phyloP scores from a whole-genome alignment of 2,888 invertebrate species.

The Ophraella communa region DNA sequence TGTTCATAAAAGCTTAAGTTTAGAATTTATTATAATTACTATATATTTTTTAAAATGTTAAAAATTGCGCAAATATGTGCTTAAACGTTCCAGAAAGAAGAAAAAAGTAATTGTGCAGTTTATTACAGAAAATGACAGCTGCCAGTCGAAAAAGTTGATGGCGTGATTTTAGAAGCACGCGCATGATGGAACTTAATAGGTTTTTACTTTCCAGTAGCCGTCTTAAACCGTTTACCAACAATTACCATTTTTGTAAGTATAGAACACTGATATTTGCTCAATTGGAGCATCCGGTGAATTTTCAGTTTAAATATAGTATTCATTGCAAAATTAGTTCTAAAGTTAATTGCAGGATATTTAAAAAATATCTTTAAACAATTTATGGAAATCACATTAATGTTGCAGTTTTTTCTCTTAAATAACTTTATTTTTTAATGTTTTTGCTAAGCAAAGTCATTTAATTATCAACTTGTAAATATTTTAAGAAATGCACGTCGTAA shows the following conservation, averaged over 20 bases:
- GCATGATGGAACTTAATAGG: background rate
- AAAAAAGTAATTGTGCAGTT: background rate
- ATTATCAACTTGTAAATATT: too few species aligned
- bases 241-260: background rate
- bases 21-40: too few species aligned
- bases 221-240: background rate
- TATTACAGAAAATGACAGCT: conserved; percentile 11
- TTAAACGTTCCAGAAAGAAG: background rate
- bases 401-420: too few species aligned
- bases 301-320: background rate
- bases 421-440: too few species aligned
- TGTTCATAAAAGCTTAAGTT: too few species aligned
- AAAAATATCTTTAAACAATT: background rate
- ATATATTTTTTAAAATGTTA: too few species aligned
- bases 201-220: background rate
- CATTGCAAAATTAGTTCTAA: background rate
- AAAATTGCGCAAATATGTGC: too few species aligned
- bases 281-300: background rate
- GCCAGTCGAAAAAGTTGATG: conserved; percentile 1
- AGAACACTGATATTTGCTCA: background rate
- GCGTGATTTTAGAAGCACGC: conserved; percentile 13
- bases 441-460: too few species aligned
- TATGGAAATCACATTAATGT: background rate
- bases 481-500: too few species aligned
- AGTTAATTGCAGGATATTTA: background rate